Evolutionary conservation across 2,113 vertebrate species (phyloP), one percentile per base, ranked within the genome.

Genomic region (Vidua macroura): DNA sequence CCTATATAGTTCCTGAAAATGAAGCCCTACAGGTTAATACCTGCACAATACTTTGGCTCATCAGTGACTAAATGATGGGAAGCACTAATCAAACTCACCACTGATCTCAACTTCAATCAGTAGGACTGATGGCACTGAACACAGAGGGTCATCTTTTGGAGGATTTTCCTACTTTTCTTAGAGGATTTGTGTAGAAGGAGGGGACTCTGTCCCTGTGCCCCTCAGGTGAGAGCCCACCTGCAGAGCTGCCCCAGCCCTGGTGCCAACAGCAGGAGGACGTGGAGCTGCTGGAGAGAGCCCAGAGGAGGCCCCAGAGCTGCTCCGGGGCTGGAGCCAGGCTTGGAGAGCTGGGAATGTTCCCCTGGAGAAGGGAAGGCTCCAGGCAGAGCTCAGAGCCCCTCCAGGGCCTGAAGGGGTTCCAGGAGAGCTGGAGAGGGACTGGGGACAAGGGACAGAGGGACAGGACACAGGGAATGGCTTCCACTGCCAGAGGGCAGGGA

Each of bases 331-430:
- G 55, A 78, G 48, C 10, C 56, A 79, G 74, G 12, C 64, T 78
- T 74, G 74, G 30, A 86, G 55, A 70, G 74, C 84, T 78, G 84
- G 84, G 74, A 39, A n/a, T 46, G 84, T 17, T 86, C 55, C 20
- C 33, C 55, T 69, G 84, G 48, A 69, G 53, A 60, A 68, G 73
- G 33, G 72, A 77, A 67, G 5, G 7, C 4, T 43, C 13, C 72
- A 59, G 62, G 37, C 24, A 67, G 5, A 13, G 12, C 60, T 59
- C 2, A 0, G 16, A 86, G 83, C 7, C 53, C 44, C 62, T 64
- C 0, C 68, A 73, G 81, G 49, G 39, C 68, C 56, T 58, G 0
- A 1, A 68, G 63, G 73, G 63, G 83, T 63, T 68, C 63, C 73
- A 77, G 63, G 73, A 77, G 53, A 77, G 63, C 83, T 86, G 72